Evolutionary conservation across 2,888 invertebrate species (phyloP).

Genomic region (Stenolophus ochropezus): DNA sequence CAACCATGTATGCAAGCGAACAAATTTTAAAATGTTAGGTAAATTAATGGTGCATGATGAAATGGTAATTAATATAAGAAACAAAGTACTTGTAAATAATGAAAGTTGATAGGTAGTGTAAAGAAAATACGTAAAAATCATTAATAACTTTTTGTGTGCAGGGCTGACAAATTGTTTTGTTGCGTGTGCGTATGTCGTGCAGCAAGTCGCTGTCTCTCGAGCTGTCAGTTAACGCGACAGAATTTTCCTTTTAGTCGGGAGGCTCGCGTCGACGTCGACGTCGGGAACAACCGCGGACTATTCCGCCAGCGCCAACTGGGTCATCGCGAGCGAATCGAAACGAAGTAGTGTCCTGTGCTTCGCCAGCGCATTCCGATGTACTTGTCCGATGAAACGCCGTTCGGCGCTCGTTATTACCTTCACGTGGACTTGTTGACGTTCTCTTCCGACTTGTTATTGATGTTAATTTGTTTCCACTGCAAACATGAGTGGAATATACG

Average conservation of each 20-base stretch:
- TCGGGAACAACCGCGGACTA: neutral
- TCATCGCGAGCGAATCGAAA: slow-evolving; percentile 40
- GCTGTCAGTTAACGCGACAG: slow-evolving; percentile 53
- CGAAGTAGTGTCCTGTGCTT: neutral
- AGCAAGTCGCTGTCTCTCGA: slow-evolving; percentile 41
- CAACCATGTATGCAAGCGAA: too few relatives aligned
- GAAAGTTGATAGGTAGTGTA: neutral
- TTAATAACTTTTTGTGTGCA: slow-evolving; percentile 43
- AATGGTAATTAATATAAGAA: slow-evolving; percentile 1
- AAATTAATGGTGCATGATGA: neutral
- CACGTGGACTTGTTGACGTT: slow-evolving; percentile 34
- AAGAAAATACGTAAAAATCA: slow-evolving; percentile 25
- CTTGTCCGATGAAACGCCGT: slow-evolving; percentile 9
- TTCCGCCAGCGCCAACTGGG: slow-evolving; percentile 6
- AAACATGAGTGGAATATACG: slow-evolving; percentile 14
- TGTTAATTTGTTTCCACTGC: slow-evolving; percentile 8
- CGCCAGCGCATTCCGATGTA: slow-evolving; percentile 13
- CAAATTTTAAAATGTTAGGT: neutral
- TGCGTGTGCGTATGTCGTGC: slow-evolving; percentile 44
- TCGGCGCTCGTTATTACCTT: slow-evolving; percentile 9
- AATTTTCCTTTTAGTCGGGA: slow-evolving; percentile 52
- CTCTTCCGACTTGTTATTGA: slow-evolving; percentile 27
- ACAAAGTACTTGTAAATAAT: slow-evolving; percentile 24
- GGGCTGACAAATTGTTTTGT: slow-evolving; percentile 43
- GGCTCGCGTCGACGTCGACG: neutral